Percentiles rank a stretch among this genome's conserved stretches.
Conservation (phyloP, 2,797 vertebrate species). For the Myiotriccus ornatus region DNA sequence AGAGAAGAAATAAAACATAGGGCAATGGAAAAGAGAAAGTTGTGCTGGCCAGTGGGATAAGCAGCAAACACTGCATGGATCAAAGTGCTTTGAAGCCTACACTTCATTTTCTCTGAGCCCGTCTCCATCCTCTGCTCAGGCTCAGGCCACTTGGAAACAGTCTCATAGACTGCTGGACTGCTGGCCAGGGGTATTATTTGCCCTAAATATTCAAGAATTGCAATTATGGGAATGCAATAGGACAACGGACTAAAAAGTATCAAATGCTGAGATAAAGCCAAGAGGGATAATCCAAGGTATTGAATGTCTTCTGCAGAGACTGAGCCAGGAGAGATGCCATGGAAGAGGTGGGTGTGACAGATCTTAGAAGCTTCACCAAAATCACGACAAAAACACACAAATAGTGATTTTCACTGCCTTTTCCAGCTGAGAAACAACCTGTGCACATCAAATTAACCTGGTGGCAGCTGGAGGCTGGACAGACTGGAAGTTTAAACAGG, state of each 20-base stretch:
- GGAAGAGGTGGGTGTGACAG: neutral
- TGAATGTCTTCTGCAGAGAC: neutral
- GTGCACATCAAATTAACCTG: neutral
- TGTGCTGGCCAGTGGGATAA: neutral
- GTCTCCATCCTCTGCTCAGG: neutral
- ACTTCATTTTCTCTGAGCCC: rapidly evolving
- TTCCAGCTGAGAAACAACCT: neutral
- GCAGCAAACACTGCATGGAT: neutral
- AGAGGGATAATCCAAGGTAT: neutral
- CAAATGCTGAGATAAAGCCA: neutral
- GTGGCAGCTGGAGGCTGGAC: neutral
- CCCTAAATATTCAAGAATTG: neutral
- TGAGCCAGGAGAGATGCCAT: neutral
- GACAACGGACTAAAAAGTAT: neutral
- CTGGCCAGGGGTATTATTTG: neutral
- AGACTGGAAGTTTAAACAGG: neutral
- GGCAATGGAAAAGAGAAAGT: neutral
- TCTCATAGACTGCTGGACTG: neutral
- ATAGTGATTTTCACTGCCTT: neutral
- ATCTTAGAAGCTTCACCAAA: neutral
- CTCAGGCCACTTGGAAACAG: neutral
- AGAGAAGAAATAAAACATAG: neutral
- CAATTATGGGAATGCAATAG: neutral
- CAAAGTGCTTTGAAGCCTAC: neutral
- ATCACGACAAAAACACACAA: neutral